Evolutionary conservation across 2,113 vertebrate species (phyloP).

Genomic region (Trochalopteron elliotii): DNA sequence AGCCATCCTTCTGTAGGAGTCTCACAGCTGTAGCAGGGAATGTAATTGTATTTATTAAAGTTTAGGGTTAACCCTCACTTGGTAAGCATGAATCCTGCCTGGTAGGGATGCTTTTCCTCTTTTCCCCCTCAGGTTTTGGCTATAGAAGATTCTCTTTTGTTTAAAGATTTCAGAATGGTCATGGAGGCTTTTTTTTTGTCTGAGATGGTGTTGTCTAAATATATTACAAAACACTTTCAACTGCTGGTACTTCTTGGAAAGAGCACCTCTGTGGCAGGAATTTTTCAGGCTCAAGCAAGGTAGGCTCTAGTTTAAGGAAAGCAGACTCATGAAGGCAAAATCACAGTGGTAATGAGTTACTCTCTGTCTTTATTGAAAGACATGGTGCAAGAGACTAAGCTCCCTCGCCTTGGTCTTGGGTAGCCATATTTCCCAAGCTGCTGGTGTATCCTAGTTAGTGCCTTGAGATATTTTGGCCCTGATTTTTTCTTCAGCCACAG

Average conservation of each 20-base stretch:
- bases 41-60: not conserved
- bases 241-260: not conserved
- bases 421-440: not conserved
- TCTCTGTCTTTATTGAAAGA: not conserved
- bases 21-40: not conserved
- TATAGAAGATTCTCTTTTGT: not conserved
- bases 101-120: not conserved
- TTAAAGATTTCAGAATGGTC: not conserved
- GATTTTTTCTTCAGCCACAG: not conserved
- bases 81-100: not conserved
- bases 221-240: not conserved
- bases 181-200: not conserved
- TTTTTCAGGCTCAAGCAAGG: not conserved
- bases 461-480: not conserved
- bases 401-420: not conserved
- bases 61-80: not conserved
- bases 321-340: not conserved
- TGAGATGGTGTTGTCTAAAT: not conserved
- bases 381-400: fast-evolving
- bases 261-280: not conserved
- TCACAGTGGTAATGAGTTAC: not conserved
- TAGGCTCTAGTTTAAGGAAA: not conserved
- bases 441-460: not conserved
- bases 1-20: not conserved
- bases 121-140: not conserved